phyloP scores from a whole-genome alignment of 2,797 vertebrate genomes.

The Clarias platycephalus region DNA sequence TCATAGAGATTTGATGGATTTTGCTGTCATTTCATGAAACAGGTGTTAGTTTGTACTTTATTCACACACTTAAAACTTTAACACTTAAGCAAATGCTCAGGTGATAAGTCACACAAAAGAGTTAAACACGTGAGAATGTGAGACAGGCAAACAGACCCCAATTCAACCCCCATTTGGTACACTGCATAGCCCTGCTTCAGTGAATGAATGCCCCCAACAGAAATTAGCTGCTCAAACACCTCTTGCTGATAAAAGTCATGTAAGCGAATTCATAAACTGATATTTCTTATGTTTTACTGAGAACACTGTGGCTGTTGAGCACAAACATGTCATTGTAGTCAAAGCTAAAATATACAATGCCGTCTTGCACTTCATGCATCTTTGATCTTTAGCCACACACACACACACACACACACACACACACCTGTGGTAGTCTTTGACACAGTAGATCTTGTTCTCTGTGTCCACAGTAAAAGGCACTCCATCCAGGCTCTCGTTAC shows the following conservation, averaged over 20 bases:
- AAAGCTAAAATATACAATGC: conserved; percentile 26
- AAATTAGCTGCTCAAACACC: background rate
- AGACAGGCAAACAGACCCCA: background rate
- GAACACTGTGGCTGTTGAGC: conserved; percentile 3
- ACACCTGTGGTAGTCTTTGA: conserved; percentile 95
- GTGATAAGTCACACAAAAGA: background rate
- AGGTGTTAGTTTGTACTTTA: background rate
- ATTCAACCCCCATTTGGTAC: background rate
- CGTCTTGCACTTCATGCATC: conserved; percentile 14
- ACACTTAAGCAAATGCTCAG: background rate
- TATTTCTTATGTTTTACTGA: background rate
- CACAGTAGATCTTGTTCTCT: conserved; percentile 96
- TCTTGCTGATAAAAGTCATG: background rate
- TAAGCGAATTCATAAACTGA: background rate
- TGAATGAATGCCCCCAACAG: background rate
- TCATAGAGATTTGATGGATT: background rate
- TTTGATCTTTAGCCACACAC: background rate
- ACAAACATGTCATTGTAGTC: conserved; percentile 11
- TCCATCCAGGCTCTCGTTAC: conserved; percentile 93
- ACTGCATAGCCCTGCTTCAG: background rate
- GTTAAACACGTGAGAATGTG: background rate
- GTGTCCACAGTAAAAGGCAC: conserved; percentile 97
- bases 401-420: conserved; percentile 36
- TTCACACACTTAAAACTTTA: background rate
- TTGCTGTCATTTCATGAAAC: background rate